phyloP scores from a whole-genome alignment of 2,888 invertebrate species.

The Thysanoteuthis rhombus region DNA sequence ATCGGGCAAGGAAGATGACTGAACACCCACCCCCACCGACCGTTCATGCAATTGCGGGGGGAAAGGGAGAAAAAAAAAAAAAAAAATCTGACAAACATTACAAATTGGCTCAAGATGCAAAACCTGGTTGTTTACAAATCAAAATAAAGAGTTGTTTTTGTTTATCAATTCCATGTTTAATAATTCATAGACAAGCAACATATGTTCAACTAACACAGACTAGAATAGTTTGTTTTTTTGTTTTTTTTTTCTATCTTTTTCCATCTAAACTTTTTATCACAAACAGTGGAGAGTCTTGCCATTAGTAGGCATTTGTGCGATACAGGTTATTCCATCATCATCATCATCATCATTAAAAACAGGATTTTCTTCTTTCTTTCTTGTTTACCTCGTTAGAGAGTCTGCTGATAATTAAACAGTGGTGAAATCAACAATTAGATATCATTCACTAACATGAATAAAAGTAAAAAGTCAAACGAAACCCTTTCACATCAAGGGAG shows the following conservation, averaged over 20 bases:
- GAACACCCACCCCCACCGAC: not conserved
- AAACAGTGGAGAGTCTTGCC: slow-evolving; percentile 23
- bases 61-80: not conserved
- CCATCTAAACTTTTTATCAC: slow-evolving; percentile 31
- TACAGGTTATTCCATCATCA: slow-evolving; percentile 22
- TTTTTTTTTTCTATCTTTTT: not conserved
- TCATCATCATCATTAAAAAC: not conserved
- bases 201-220: slow-evolving; percentile 16
- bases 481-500: not conserved
- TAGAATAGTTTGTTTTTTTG: not conserved
- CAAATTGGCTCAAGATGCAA: not conserved
- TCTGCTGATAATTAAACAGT: slow-evolving; percentile 13
- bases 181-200: slow-evolving; percentile 21
- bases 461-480: too few relatives aligned
- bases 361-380: not conserved
- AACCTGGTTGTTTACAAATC: not conserved
- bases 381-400: slow-evolving; percentile 15
- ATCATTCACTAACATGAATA: not conserved
- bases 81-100: not conserved
- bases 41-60: not conserved
- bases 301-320: not conserved
- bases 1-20: not conserved
- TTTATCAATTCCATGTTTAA: not conserved
- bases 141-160: not conserved
- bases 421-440: not conserved